phyloP scores from a whole-genome alignment of 2,888 invertebrate species.

The Loripinus fragilis region DNA sequence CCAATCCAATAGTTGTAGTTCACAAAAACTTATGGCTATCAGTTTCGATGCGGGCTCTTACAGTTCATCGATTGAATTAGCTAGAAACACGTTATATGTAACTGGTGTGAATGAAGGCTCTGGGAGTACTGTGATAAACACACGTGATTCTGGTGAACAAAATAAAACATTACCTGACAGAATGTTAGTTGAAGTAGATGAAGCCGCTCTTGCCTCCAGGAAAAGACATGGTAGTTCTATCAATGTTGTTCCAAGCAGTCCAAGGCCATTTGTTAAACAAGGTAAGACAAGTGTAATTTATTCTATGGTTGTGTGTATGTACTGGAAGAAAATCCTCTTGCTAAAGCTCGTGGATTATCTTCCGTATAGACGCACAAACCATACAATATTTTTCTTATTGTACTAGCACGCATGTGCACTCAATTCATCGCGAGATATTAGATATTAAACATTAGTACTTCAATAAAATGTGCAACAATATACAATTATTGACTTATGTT shows the following conservation, averaged over 20 bases:
- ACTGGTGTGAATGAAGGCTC: constrained; percentile 12
- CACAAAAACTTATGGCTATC: constrained; percentile 51
- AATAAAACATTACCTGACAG: constrained; percentile 53
- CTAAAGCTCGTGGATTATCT: no score
- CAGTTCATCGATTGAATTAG: constrained; percentile 50
- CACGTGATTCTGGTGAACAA: constrained; percentile 16
- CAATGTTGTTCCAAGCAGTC: constrained; percentile 57
- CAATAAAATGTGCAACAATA: no score
- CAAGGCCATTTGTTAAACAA: constrained; percentile 25
- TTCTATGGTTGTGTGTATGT: no score
- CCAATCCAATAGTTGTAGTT: constrained; percentile 10
- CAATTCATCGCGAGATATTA: no score
- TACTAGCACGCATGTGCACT: no score
- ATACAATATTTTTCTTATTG: no score
- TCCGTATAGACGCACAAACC: no score
- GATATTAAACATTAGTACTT: no score
- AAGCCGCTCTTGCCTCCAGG: constrained; percentile 53
- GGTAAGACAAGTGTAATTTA: no score
- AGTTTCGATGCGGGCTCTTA: constrained; percentile 46
- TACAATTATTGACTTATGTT: no score
- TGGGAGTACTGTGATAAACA: not conserved
- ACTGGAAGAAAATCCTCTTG: no score
- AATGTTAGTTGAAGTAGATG: constrained; percentile 59
- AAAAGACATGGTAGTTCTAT: constrained; percentile 59
- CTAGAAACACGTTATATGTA: constrained; percentile 44